Evolutionary conservation across 2,113 vertebrate species (phyloP).

Genomic region (Cyprinodon variegatus): DNA sequence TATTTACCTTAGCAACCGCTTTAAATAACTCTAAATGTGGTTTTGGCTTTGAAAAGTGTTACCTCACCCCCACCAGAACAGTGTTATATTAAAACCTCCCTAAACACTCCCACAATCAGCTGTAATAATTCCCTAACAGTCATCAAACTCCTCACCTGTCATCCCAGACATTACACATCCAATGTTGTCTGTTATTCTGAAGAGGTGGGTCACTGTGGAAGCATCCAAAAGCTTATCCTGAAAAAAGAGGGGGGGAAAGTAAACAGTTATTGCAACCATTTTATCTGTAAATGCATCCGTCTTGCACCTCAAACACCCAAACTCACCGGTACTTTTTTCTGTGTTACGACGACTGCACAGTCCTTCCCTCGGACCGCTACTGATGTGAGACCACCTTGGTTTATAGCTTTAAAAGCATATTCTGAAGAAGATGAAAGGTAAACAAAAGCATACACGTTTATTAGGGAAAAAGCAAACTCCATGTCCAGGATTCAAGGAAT

Average conservation of each 20-base stretch:
- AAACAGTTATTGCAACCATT: neutral
- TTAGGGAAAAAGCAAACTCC: neutral
- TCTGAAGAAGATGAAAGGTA: conserved; percentile 75
- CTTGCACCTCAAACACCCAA: neutral
- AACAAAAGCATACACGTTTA: neutral
- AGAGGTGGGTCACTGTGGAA: conserved; percentile 94
- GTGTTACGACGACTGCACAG: conserved; percentile 95
- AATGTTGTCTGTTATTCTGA: conserved; percentile 97
- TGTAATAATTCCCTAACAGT: neutral
- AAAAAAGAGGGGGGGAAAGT: conserved; percentile 13
- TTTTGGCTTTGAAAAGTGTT: too few species aligned
- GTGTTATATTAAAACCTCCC: too few species aligned
- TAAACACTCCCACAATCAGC: too few species aligned
- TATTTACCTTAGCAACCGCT: too few species aligned
- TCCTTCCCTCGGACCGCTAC: conserved; percentile 97
- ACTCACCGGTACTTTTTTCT: conserved; percentile 99
- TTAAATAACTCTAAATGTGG: too few species aligned
- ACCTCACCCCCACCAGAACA: too few species aligned
- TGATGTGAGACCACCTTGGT: conserved; percentile 97
- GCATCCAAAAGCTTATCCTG: conserved; percentile 96
- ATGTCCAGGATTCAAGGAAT: neutral
- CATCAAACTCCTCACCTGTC: conserved; percentile 84
- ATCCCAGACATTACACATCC: conserved; percentile 99
- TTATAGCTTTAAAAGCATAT: conserved; percentile 99
- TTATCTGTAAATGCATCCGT: neutral